Percentiles rank a stretch among this genome's conserved stretches.
Conservation (phyloP, 2,888 invertebrate species). For the Orchesellides sinensis region DNA sequence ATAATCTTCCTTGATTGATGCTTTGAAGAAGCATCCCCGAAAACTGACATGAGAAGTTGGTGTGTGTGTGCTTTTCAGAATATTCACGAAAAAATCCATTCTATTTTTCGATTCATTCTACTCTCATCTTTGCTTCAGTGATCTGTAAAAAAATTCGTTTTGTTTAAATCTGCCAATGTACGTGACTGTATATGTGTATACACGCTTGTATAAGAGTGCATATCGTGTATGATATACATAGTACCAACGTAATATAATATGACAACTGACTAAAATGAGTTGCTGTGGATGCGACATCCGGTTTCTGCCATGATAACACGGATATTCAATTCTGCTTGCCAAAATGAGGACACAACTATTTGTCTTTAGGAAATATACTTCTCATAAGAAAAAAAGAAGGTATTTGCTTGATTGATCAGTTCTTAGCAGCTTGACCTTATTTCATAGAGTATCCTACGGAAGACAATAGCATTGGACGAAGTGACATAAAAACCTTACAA, state of each 20-base stretch:
- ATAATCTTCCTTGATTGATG: slow-evolving; percentile 19
- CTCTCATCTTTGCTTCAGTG: background rate
- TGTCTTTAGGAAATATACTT: background rate
- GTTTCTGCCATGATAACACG: background rate
- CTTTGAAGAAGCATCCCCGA: background rate
- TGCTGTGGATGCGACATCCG: slow-evolving; percentile 15
- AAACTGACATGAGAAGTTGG: no score
- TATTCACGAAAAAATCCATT: no score
- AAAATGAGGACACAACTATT: no score
- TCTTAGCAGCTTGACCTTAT: slow-evolving; percentile 24
- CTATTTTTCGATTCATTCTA: background rate
- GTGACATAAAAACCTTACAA: slow-evolving; percentile 15
- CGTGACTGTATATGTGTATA: background rate
- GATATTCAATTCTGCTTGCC: slow-evolving; percentile 8
- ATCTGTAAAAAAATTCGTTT: background rate
- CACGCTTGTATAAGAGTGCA: background rate
- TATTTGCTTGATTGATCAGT: slow-evolving; percentile 35
- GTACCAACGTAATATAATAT: no score
- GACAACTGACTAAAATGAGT: no score
- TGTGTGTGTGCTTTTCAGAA: no score
- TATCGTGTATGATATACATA: no score
- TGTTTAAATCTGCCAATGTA: slow-evolving; percentile 5
- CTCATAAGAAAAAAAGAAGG: background rate
- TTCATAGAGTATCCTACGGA: slow-evolving; percentile 14
- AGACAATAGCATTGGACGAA: slow-evolving; percentile 3